Base-by-base conservation (phyloP, 2,888 invertebrate genomes). In the Nowickia ferox region DNA sequence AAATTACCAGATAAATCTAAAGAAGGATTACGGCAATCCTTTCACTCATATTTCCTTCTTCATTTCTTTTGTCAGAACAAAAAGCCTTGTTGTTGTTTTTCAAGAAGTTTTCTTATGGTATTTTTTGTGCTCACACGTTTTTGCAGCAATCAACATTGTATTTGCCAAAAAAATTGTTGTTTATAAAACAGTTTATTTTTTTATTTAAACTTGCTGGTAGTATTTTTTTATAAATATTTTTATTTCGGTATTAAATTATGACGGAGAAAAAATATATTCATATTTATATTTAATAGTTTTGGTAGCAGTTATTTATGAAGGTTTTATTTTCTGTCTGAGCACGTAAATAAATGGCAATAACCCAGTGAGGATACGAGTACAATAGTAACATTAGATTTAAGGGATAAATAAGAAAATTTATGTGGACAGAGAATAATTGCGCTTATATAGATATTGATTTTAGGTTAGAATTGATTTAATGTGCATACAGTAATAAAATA, bases 1-100 rank as follows among this genome's bases (percentile, higher is more conserved):
- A 69, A 53, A 69, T 68, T 72, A 59, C 38, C 17, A 86, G 72
- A 83, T 86, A 83, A 86, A 86, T 86, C 83, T 83, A 63, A 83
- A 80, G 42, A 80, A 83, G 86, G 83, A 86, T 86, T 83, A 83
- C 66, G 66, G 44, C 83, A 76, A 72, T 76, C 48, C 76, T 80
- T 76, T 51, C 80, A 57, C 71, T 59, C 53, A 46, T 59, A 61
- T 77, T 69, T 75, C 48, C 55, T 57, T 81, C 22, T 61, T 5
- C n/a, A 42, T 66, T 59, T 55, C 72, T 51, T 72, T 83, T 66
- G 59, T 78, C 61, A n/a, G 1, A 22, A 30, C n/a, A 51, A 30
- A 15, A 0, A 80, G 42, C 9, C 53, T 75, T 68, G 10, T n/a
- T 9, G 19, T 22, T 22, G 51, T 38, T 72, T 55, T 79, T 48